Evolutionary conservation across 2,797 vertebrate genomes (phyloP), one percentile per base, ranked within the genome.

Genomic region (Myiotriccus ornatus): DNA sequence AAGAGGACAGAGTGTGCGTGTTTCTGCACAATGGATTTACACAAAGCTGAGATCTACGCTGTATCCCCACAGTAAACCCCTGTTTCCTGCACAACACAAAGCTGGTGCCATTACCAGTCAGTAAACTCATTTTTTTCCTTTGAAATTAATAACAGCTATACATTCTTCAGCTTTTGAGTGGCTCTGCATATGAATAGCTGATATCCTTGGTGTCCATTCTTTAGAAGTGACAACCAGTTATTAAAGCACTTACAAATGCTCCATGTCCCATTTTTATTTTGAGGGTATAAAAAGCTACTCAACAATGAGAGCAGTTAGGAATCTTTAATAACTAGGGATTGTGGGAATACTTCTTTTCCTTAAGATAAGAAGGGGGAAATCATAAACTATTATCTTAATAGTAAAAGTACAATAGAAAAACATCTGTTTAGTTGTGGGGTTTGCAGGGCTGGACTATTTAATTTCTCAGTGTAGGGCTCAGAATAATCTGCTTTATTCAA

Each of bases 131-230:
- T 65, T 82, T 84, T 63, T 62, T 28, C 63, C 60, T 81, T 63
- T 78, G 77, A 92, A 90, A 95, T 95, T 75, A 95, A 76, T 82
- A 93, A 93, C 79, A 63, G 65, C 69, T 81, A 46, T 28, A 74
- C 34, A 63, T 50, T 43, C 59, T n/a, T 30, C 71, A 60, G 75
- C 25, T 57, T 82, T 64, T 39, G 37, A 69, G 47, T 35, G 23
- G 59, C 32, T 83, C 57, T 73, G 23, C 43, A 21, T 79, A 87
- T 87, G 62, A 94, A 93, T 46, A 96, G 92, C 55, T 87, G 90
- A 91, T 92, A 73, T 62, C 89, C 84, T 90, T 88, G 86, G 84
- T 75, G 80, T 39, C 84, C 74, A 53, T 81, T 85, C 55, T 89
- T 53, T 56, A 80, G 39, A 87, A 49, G 43, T 57, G 83, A 93